Evolutionary conservation across 2,888 invertebrate genomes (phyloP).

Genomic region (Drosophila prolongata): DNA sequence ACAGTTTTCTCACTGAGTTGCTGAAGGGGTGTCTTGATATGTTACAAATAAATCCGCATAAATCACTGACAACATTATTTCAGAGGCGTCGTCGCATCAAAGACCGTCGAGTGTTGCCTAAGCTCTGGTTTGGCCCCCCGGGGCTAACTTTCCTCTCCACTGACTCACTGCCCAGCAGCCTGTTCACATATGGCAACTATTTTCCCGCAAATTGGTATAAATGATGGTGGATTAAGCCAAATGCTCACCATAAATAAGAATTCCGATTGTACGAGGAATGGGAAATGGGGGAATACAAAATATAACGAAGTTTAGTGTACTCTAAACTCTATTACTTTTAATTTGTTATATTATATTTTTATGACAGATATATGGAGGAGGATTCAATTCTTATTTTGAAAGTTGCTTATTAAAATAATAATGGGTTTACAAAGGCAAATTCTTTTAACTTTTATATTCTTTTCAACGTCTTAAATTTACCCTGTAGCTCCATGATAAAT

Average conservation of each 20-base stretch:
- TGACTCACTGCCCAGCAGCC: constrained; percentile 26
- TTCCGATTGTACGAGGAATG: constrained; percentile 20
- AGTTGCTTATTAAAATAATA: no score
- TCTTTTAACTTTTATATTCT: no score
- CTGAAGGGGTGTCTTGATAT: background rate
- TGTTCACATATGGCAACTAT: constrained; percentile 66
- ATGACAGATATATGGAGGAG: no score
- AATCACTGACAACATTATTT: constrained; percentile 31
- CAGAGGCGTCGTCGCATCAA: constrained; percentile 10
- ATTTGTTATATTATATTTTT: no score
- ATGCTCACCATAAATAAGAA: constrained; percentile 68
- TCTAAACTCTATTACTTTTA: background rate
- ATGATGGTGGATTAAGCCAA: constrained; percentile 70
- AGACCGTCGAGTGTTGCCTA: constrained; percentile 33
- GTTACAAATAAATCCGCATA: constrained; percentile 7
- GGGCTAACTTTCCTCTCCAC: constrained; percentile 12
- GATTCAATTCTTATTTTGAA: no score
- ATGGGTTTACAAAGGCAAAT: no score
- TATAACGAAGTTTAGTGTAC: background rate
- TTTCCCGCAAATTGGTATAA: constrained; percentile 74
- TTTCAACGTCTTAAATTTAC: no score
- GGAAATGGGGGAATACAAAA: constrained; percentile 1
- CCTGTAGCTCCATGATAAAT: no score
- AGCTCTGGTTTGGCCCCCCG: constrained; percentile 20
- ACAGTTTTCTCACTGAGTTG: background rate